phyloP scores from a whole-genome alignment of 2,797 vertebrate genomes.

The Gymnothorax reevesii region DNA sequence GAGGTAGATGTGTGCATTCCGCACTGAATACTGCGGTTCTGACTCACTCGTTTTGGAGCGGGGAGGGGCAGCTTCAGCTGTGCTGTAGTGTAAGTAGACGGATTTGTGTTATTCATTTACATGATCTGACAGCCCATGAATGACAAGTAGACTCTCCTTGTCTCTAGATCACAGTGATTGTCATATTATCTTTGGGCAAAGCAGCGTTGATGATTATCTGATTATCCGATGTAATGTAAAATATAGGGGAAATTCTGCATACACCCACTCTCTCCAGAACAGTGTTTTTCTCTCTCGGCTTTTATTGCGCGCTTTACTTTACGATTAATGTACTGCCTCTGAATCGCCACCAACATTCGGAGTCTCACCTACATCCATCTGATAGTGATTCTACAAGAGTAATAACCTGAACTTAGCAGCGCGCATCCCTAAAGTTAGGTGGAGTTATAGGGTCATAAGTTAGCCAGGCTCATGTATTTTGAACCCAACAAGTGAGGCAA shows the following conservation, averaged over 20 bases:
- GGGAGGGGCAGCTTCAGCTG: not conserved
- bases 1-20: not conserved
- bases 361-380: not conserved
- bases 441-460: slow-evolving; percentile 7
- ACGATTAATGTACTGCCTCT: not conserved
- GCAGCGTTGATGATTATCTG: not conserved
- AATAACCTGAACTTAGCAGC: not conserved
- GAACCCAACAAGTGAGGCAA: not conserved
- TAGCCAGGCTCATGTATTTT: not conserved
- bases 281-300: not conserved
- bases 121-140: slow-evolving; percentile 2
- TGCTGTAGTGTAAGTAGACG: not conserved
- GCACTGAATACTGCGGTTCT: not conserved
- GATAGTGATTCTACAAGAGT: slow-evolving; percentile 5
- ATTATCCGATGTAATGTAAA: not conserved
- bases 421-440: not conserved
- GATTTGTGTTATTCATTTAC: not conserved
- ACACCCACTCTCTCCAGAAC: not conserved
- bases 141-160: not conserved
- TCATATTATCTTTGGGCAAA: not conserved
- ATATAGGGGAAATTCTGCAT: not conserved
- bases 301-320: not conserved
- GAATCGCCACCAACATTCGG: not conserved
- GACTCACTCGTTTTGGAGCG: not conserved
- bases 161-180: not conserved